Evolutionary conservation across 2,888 invertebrate species (phyloP), one percentile per base, ranked within the genome.

Genomic region (Kryphioiulus occultus): DNA sequence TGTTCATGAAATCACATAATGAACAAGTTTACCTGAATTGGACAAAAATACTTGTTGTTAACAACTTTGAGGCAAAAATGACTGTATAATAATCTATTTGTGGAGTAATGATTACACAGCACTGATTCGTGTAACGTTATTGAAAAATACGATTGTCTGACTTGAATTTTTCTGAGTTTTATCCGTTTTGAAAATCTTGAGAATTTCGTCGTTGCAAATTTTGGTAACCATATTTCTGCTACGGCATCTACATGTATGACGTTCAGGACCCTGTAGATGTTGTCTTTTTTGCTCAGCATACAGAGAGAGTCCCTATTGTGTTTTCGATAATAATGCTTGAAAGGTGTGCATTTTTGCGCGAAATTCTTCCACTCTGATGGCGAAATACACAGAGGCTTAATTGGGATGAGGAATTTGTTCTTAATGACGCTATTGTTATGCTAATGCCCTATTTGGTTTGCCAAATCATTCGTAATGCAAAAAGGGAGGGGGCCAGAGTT

Each of bases 391-490:
- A 44, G 85, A 2, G 12, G 39, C 85, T 39, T 85, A 85, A 85
- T 85, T 85, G 39, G 44, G 47, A 86, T 86, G 86, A 86, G 59
- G 86, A 86, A 86, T 86, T 86, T 26, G 53, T 19, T 86, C 59
- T 59, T 86, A 86, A 86, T 86, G 86, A 86, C 32, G 86, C 86
- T 53, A 86, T 86, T 86, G 86, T 86, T 22, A 86, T 53, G 86
- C 59, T 86, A 86, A 86, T 86, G 86, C 53, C 86, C 86, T 86
- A 86, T 44, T 86, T 86, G 47, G 59, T 86, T 86, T 86, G 86
- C 47, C 44, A 44, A 86, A 86, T 86, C 47, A 44, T 47, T 42
- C 59, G 86, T 42, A 86, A 86, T 10, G 85, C 10, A 17, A 85
- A 39, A 3, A 10, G 22, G 15, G 17, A 39, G 44, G 85, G 85